Base-by-base conservation (phyloP, 2,797 vertebrate species). In the Clamator glandarius region DNA sequence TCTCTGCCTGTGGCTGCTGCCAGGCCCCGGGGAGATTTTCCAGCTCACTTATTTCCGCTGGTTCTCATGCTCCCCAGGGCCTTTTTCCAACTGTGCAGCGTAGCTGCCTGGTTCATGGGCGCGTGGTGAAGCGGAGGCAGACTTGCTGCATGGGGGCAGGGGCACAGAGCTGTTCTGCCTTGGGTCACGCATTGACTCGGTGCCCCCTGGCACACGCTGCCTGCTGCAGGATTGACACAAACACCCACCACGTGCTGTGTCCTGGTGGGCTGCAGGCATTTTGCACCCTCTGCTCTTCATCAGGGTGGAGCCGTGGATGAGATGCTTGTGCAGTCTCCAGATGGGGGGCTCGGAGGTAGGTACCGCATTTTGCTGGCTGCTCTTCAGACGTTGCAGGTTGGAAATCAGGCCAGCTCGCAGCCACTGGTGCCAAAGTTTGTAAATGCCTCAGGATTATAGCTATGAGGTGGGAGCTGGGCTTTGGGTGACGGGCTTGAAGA, bases 1-100 rank as follows among this genome's bases (percentile, higher is more conserved):
- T 79, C 70, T 7, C 52, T 91, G 89, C 70, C 70, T 54, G 23
- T 48, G 74, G 52, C 41, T 6, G 20, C 59, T 85, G 78, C 72
- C 86, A 94, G 70, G 35, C 62, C 90, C 87, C 44, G 61, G 41
- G 79, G 54, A 58, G 58, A 84, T 92, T 96, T 97, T 93, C 96
- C 95, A 95, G 12, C 87, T 92, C 4, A 2, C 35, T 44, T 58
- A 78, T 89, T 66, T 63, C 76, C 7, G 0, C n/a, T 5, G 6
- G 16, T 90, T 51, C 58, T 76, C 5, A 0, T 35, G 12, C 20
- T 77, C 76, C 92, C 83, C 0, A 7, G 46, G 70, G 94, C 69
- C 24, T 78, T 96, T 95, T 96, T 95, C 90, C 54, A 0, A 41
- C 48, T 15, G 0, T 57, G n/a, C 2, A 0, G 46, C 3, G 3